Evolutionary conservation across 2,888 invertebrate species (phyloP), one percentile per base, ranked within the genome.

Genomic region (Amphiduros pacificus): DNA sequence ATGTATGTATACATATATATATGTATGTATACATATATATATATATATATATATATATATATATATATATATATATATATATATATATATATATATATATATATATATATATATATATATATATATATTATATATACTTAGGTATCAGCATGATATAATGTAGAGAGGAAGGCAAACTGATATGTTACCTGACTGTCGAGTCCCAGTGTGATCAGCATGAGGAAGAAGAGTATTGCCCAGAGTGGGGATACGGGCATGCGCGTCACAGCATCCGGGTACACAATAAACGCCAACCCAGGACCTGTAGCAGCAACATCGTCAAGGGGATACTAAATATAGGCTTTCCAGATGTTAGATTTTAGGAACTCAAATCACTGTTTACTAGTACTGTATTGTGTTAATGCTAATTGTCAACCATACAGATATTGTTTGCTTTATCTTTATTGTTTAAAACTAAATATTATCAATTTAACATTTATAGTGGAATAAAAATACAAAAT

Each of bases 201-300:
- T 6, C 78, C 77, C 2, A 78, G 69, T 5, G 77, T 77, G 27
- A 78, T 61, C 65, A 78, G 68, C 77, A 78, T 78, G 28, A 77
- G 50, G 67, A 78, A 78, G 71, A 78, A 78, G 22, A 78, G 69
- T 28, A 78, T 73, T 14, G 77, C 71, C 77, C 77, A 78, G 36
- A 78, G 59, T 2, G 74, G 73, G 3, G 75, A 67, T 1, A 68
- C 69, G 1, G 77, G 77, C 61, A 78, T 69, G 31, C 72, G 67
- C 6, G 76, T 77, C 27, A 78, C 75, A 1, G 77, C 77, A 55
- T 72, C 73, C 17, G 77, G 76, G 61, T 77, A 77, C 28, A 77
- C 73, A 31, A 76, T 71, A 67, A 77, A 77, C n/a, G 76, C 77
- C 24, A 77, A 63, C 17, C 74, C 75, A 22, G 75, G 72, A 36